Conservation (phyloP, 1,140 invertebrate genomes). For the Bombus haemorrhoidalis region DNA sequence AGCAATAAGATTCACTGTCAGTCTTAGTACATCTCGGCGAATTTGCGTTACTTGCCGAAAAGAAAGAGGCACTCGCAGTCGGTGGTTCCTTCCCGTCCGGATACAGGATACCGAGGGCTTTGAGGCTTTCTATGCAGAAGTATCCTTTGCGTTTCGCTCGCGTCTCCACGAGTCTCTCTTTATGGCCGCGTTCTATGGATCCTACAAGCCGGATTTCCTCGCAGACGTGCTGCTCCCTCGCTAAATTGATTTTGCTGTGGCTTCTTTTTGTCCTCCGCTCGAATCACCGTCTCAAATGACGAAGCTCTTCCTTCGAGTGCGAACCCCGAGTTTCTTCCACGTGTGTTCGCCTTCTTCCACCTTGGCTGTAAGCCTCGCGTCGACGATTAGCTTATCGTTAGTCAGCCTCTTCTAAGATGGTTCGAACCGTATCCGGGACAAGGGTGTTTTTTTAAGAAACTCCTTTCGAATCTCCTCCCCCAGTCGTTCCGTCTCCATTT, state of each 20-base stretch:
- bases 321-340: neutral
- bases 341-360: neutral
- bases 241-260: constrained; percentile 79
- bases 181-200: constrained; percentile 67
- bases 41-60: constrained; percentile 52
- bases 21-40: neutral
- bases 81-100: constrained; percentile 33
- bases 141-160: constrained; percentile 50
- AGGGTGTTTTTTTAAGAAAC: neutral
- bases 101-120: constrained; percentile 53
- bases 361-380: neutral
- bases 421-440: neutral
- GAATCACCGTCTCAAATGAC: constrained; percentile 29
- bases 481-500: neutral
- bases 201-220: constrained; percentile 79
- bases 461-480: neutral
- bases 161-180: constrained; percentile 66
- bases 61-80: constrained; percentile 40
- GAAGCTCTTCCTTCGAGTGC: neutral
- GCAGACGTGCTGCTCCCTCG: constrained; percentile 65
- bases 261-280: constrained; percentile 76
- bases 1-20: neutral
- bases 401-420: neutral
- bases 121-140: constrained; percentile 33
- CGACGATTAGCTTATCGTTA: constrained; percentile 40